Evolutionary conservation across 1,140 invertebrate genomes (phyloP).

Genomic region (Tetranychus urticae): DNA sequence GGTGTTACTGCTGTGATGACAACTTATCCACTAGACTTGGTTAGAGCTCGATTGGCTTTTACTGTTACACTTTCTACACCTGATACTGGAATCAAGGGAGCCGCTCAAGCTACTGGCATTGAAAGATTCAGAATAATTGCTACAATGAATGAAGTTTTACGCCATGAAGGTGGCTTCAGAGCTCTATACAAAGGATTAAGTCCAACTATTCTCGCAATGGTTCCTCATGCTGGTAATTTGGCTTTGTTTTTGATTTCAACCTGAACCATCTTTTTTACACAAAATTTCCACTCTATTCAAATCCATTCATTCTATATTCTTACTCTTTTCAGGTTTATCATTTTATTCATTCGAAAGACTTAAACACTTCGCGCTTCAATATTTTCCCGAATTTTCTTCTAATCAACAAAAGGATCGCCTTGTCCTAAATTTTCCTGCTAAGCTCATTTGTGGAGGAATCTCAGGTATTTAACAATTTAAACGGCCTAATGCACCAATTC

Average conservation of each 20-base stretch:
- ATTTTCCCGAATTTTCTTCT: constrained; percentile 41
- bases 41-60: constrained; percentile 70
- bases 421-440: constrained; percentile 50
- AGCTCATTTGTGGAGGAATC: constrained; percentile 58
- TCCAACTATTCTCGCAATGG: constrained; percentile 65
- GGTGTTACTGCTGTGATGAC: constrained; percentile 52
- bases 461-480: constrained; percentile 29
- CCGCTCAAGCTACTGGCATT: background rate
- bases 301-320: background rate
- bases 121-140: background rate
- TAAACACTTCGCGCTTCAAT: constrained; percentile 55
- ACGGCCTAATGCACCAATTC: no score
- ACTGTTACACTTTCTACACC: constrained; percentile 34
- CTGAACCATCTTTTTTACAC: no score
- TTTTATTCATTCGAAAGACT: constrained; percentile 73
- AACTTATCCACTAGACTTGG: constrained; percentile 91
- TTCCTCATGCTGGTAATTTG: constrained; percentile 44
- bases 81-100: no score
- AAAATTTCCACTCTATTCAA: background rate
- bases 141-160: constrained; percentile 12
- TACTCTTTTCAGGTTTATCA: constrained; percentile 38
- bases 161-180: constrained; percentile 48
- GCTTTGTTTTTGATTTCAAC: no score
- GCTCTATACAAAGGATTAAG: constrained; percentile 69
- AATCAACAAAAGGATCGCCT: constrained; percentile 40